Evolutionary conservation across 92 coral and sea anemone species (phyloP), one percentile per base, ranked within the genome.

Genomic region (Montipora capitata): DNA sequence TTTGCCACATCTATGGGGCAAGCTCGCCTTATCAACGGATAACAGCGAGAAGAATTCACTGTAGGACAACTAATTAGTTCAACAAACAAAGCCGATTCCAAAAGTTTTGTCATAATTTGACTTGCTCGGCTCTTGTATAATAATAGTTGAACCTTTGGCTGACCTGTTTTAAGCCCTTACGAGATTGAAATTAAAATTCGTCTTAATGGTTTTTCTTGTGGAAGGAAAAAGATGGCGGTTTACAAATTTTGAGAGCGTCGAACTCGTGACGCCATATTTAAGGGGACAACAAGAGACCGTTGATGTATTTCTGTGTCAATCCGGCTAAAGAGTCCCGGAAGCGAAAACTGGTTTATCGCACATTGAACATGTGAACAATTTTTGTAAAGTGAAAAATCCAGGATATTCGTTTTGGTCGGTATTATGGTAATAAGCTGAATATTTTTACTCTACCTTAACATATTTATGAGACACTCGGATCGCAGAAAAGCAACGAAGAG

Each of bases 341-440:
- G 61, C 18, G 54, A 56, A 40, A 58, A 74, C 52, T 59, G 49
- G 15, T 66, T 63, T 14, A 9, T n/a, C 14, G 42, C 65, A 64
- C 51, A 56, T 7, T n/a, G 40, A 27, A 72, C 41, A 79, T 72
- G 40, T 44, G 12, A 62, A 63, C 35, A 8, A 75, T 61, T 38
- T 63, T 69, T 49, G 61, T 2, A 43, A 15, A 42, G 72, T 10
- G 44, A 68, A 72, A 27, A 81, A 80, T 81, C 40, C 76, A 82
- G 58, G 41, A 74, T 70, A 45, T 79, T 86, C 48, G 76, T 84
- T 68, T 66, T 40, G 66, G 56, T 70, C 76, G 76, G 86, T 85
- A 85, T 95, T 95, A 95, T 95, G 98, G 80, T 95, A 95, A 95
- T 95, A 93, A 76, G 88, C 69, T 87, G 96, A 92, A 93, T 95